Percentiles rank a stretch among this genome's conserved stretches.
These are phyloP conservation scores for Pycnonotus jocosus DNA, from an alignment of 2,113 vertebrate genomes.

Conservation along the genomic window DNA sequence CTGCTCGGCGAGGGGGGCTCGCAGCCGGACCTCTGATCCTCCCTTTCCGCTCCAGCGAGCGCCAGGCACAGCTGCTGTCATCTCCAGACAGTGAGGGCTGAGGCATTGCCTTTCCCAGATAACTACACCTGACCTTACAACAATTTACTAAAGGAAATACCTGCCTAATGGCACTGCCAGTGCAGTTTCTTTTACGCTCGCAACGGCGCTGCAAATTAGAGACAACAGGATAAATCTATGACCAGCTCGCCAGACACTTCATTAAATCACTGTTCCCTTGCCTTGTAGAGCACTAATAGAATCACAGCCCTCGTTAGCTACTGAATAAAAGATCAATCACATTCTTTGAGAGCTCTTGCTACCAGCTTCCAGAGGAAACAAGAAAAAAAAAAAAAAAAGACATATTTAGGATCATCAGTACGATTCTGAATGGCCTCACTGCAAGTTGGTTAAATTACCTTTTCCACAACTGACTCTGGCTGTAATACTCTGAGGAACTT, in stretches of 20 bases:
- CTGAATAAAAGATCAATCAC: slow-evolving; percentile 94
- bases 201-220: slow-evolving; percentile 76
- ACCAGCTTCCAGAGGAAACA: slow-evolving; percentile 79
- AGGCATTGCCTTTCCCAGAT: slow-evolving; percentile 71
- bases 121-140: slow-evolving; percentile 87
- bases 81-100: slow-evolving; percentile 66
- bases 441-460: slow-evolving; percentile 89
- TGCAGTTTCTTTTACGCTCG: slow-evolving; percentile 60
- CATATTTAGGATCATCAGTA: slow-evolving; percentile 82
- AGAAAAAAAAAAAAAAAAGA: neutral
- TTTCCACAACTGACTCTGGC: slow-evolving; percentile 78
- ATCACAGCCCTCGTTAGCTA: slow-evolving; percentile 94
- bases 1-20: slow-evolving; percentile 80
- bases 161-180: slow-evolving; percentile 77
- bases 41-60: slow-evolving; percentile 77
- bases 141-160: slow-evolving; percentile 82
- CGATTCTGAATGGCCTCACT: slow-evolving; percentile 81
- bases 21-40: slow-evolving; percentile 83
- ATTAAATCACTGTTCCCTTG: slow-evolving; percentile 91
- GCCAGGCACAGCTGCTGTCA: slow-evolving; percentile 80
- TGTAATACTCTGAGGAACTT: slow-evolving; percentile 95
- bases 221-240: slow-evolving; percentile 85
- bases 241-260: slow-evolving; percentile 91
- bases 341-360: slow-evolving; percentile 80
- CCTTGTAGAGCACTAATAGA: slow-evolving; percentile 90